Base-by-base conservation (phyloP, 1,140 invertebrate genomes). In the Schlechtendalia chinensis region DNA sequence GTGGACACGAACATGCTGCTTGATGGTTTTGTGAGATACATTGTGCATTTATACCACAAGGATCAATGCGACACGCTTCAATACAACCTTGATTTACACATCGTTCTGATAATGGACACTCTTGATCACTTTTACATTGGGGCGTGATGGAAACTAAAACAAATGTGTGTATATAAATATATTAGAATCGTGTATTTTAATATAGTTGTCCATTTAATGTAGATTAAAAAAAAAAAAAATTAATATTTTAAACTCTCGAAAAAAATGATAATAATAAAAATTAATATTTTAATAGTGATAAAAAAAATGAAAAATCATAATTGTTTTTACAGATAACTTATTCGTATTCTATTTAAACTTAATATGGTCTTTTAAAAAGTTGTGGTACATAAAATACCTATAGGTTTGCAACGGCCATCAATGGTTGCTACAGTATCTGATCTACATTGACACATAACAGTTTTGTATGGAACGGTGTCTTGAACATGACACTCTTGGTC, bases 41-140 rank as follows among this genome's bases (percentile, higher is more conserved):
- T 82, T 93, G 89, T 8, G 95, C 94, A 84, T 96, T 96, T 2
- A 92, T 86, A 72, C 95, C 95, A 84, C 95, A 97, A 5, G 89
- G 87, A 79, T 93, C 90, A 17, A 91, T 86, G 59, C 89, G 88
- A 84, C 94, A 96, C 19, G 93, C 93, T 81, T 94, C 91, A 6
- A 92, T 85, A 83, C 94, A 96, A n/a, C 86, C 90, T 82, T 93
- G 93, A 56, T 89, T 86, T 0, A 90, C 85, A 84, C 94, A 96
- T 81, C 90, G 90, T 81, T 96, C 91, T 0, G 88, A 86, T 77
- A 90, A 88, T 10, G 86, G 84, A 83, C 94, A 96, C 81, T 96
- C 93, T 16, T 88, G 86, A 84, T 96, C 92, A 0, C 89, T 85
- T n/a, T 86, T 87, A 84, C 93, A 94, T 85, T 84, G 82, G 4